These are phyloP conservation scores for Leptonema lineaticorne DNA, from an alignment of 1,140 invertebrate species.

Conservation along the genomic window DNA sequence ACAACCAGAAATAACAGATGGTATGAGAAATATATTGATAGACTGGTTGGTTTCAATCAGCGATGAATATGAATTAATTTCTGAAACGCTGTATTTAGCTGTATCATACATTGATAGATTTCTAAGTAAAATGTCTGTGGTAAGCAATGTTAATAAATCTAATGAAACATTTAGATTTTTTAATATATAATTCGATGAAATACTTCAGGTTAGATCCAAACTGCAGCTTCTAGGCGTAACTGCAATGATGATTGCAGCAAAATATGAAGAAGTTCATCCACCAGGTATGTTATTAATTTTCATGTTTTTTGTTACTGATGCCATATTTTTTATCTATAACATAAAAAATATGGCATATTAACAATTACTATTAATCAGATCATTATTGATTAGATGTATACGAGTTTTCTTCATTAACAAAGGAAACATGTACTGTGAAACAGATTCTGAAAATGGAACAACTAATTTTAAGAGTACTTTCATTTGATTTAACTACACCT, in stretches of 20 bases:
- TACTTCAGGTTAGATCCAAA: conserved; percentile 57
- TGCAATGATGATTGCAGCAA: conserved; percentile 67
- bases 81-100: conserved; percentile 63
- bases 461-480: conserved; percentile 60
- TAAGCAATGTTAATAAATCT: conserved; percentile 42
- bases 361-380: neutral
- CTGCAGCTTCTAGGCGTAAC: conserved; percentile 70
- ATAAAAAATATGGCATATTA: no score
- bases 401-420: conserved; percentile 70
- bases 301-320: neutral
- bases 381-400: conserved; percentile 50
- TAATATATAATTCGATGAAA: neutral
- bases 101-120: conserved; percentile 69
- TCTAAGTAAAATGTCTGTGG: conserved; percentile 64
- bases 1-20: conserved; percentile 58
- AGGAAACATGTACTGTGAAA: conserved; percentile 63
- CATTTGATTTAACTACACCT: conserved; percentile 61
- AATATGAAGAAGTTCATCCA: conserved; percentile 70
- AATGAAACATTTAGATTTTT: neutral
- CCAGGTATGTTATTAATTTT: conserved; percentile 45
- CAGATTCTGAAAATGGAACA: conserved; percentile 65
- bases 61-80: conserved; percentile 60
- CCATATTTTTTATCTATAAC: neutral
- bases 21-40: conserved; percentile 61
- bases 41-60: conserved; percentile 67